These are phyloP conservation scores for Mesorhabditis sp. DNA, from an alignment of 2,888 invertebrate genomes.

Conservation along the genomic window DNA sequence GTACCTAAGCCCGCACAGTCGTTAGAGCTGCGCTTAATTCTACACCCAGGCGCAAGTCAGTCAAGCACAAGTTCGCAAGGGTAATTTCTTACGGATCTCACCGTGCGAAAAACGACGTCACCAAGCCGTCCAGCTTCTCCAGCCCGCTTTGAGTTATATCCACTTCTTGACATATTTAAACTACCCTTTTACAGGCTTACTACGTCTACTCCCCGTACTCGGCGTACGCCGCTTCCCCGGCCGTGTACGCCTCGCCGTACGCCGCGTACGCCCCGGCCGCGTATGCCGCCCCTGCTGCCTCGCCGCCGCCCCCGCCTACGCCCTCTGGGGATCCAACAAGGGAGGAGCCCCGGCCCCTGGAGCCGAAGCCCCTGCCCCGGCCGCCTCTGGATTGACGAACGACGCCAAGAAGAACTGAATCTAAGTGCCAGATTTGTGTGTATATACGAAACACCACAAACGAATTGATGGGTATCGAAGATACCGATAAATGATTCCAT, in stretches of 20 bases:
- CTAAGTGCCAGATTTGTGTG: no score
- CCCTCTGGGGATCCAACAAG: constrained; percentile 1
- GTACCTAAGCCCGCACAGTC: no score
- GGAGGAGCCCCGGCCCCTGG: not conserved
- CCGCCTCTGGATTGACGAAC: not conserved
- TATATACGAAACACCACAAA: no score
- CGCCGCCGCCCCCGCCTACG: not conserved
- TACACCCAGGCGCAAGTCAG: no score
- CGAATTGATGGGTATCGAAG: no score
- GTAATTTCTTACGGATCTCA: no score
- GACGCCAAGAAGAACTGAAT: not conserved
- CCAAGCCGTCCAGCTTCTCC: no score
- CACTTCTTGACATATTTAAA: not conserved
- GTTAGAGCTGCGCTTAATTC: no score
- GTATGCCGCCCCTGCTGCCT: not conserved
- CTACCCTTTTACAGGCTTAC: not conserved
- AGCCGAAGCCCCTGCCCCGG: not conserved
- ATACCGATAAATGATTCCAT: no score
- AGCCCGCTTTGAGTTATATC: no score
- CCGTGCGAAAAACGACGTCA: no score
- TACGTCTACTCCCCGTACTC: not conserved
- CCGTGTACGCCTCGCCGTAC: not conserved
- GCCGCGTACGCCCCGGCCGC: constrained; percentile 5
- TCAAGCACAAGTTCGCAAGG: no score
- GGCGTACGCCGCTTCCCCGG: not conserved